A percentile compares a stretch with the other conserved stretches of the same genome.
phyloP scores from a whole-genome alignment of 2,113 vertebrate genomes.

The Mormyrus iriodes region DNA sequence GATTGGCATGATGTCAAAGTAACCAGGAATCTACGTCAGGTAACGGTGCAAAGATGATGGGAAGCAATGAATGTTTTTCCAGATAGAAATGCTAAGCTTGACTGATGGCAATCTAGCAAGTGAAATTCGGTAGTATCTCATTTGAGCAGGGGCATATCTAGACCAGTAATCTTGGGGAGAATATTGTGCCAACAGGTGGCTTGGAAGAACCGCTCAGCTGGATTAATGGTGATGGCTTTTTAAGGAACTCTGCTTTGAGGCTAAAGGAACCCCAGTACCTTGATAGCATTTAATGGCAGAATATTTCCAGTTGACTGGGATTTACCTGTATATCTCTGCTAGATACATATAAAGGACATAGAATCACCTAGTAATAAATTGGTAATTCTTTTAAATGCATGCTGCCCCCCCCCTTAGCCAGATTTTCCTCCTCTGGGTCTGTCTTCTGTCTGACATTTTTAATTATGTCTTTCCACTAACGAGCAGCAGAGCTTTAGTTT shows the following conservation, averaged over 20 bases:
- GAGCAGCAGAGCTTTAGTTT: neutral
- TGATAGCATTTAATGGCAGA: neutral
- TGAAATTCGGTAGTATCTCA: slow-evolving; percentile 62
- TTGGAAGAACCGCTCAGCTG: neutral
- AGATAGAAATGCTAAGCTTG: slow-evolving; percentile 48
- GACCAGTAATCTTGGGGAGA: slow-evolving; percentile 53
- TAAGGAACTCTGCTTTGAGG: neutral
- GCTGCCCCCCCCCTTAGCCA: neutral
- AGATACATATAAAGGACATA: neutral
- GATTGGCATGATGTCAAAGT: slow-evolving; percentile 99
- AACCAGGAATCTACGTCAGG: slow-evolving; percentile 99
- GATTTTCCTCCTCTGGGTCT: neutral
- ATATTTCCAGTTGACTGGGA: neutral
- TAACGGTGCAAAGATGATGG: slow-evolving; percentile 88
- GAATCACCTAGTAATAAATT: neutral
- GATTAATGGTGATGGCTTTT: neutral
- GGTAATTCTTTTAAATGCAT: neutral
- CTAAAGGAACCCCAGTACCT: neutral
- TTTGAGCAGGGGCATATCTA: slow-evolving; percentile 85
- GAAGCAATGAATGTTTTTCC: slow-evolving; percentile 56
- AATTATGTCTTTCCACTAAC: slow-evolving; percentile 16
- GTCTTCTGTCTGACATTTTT: slow-evolving; percentile 3
- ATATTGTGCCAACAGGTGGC: neutral
- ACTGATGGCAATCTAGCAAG: slow-evolving; percentile 30
- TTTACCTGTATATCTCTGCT: neutral